Evolutionary conservation across 2,888 invertebrate species (phyloP).

Genomic region (Bombylius major): DNA sequence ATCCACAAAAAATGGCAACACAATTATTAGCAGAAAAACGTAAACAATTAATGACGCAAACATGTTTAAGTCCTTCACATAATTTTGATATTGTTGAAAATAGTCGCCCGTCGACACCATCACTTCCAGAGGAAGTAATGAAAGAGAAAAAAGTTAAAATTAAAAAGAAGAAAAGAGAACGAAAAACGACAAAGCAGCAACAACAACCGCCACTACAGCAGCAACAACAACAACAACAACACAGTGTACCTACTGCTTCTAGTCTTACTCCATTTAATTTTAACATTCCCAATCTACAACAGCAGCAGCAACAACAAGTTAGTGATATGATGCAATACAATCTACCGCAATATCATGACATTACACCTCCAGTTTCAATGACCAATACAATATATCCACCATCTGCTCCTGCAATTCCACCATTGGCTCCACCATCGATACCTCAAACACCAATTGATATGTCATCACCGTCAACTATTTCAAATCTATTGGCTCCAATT

Average conservation of each 20-base stretch:
- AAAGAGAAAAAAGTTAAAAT: slow-evolving; percentile 42
- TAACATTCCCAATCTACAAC: slow-evolving; percentile 36
- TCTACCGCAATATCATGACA: background rate
- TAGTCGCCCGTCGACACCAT: slow-evolving; percentile 52
- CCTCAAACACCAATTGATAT: slow-evolving; percentile 20
- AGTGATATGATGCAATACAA: background rate
- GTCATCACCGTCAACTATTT: slow-evolving; percentile 4
- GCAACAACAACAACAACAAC: slow-evolving; percentile 12
- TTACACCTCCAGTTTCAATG: background rate
- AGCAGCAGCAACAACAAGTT: background rate
- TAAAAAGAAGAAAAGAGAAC: slow-evolving; percentile 56
- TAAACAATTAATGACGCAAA: slow-evolving; percentile 49
- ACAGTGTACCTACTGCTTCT: background rate
- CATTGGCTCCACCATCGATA: slow-evolving; percentile 5
- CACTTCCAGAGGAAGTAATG: slow-evolving; percentile 37
- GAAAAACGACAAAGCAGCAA: slow-evolving; percentile 37
- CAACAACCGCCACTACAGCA: slow-evolving; percentile 13
- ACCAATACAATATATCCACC: slow-evolving; percentile 22
- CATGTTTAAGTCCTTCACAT: slow-evolving; percentile 48
- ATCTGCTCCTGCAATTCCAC: slow-evolving; percentile 17
- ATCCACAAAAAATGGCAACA: slow-evolving; percentile 62
- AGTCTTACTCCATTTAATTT: slow-evolving; percentile 39
- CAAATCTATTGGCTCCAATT: background rate
- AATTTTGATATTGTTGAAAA: slow-evolving; percentile 48
- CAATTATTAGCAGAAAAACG: slow-evolving; percentile 64